Percentiles rank a stretch among this genome's conserved stretches.
These are phyloP conservation scores for Rhinoraja longicauda DNA, from an alignment of 2,797 vertebrate genomes.

Conservation along the genomic window DNA sequence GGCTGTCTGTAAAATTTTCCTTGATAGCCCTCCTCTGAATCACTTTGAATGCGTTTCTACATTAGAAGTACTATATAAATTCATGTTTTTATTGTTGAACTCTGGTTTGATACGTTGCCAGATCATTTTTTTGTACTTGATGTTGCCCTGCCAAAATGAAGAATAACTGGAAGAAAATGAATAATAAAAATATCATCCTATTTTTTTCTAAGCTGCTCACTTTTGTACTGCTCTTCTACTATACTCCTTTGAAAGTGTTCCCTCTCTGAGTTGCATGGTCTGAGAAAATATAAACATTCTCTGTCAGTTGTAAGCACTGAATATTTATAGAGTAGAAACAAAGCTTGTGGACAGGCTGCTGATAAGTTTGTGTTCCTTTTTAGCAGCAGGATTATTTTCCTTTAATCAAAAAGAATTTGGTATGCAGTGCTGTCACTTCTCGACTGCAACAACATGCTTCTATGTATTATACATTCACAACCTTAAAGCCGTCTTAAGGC, in stretches of 20 bases:
- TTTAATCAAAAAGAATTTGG: neutral
- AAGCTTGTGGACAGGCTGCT: neutral
- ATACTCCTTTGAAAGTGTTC: neutral
- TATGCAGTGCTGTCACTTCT: neutral
- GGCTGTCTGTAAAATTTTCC: too few species aligned
- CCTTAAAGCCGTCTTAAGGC: too few species aligned
- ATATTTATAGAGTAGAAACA: neutral
- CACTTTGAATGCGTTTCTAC: neutral
- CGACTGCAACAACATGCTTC: neutral
- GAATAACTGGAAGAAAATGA: neutral
- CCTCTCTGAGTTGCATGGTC: neutral
- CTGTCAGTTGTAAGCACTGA: neutral
- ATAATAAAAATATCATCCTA: slow-evolving; percentile 14
- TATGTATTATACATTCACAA: neutral
- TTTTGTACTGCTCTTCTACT: neutral
- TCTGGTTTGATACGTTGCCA: neutral
- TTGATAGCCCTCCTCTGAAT: too few species aligned
- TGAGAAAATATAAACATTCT: neutral
- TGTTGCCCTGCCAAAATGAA: neutral
- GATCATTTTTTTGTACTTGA: slow-evolving; percentile 21
- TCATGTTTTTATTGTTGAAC: neutral
- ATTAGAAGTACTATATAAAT: neutral
- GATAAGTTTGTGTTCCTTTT: neutral
- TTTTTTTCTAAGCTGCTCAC: neutral
- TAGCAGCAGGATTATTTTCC: neutral